These are phyloP conservation scores for Scortum barcoo DNA, from an alignment of 2,113 vertebrate genomes.

Conservation along the genomic window DNA sequence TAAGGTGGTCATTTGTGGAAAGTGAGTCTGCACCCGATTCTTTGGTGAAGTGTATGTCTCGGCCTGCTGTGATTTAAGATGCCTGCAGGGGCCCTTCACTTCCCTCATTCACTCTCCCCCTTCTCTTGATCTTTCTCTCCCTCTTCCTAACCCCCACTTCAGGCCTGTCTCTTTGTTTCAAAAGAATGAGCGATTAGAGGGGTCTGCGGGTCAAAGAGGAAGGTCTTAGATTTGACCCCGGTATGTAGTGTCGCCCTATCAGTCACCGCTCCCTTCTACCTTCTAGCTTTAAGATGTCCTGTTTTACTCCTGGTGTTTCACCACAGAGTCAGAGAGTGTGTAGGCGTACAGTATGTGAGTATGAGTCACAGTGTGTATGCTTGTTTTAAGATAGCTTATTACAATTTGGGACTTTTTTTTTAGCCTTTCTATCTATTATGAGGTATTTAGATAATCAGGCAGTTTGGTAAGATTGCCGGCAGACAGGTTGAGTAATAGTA, in stretches of 20 bases:
- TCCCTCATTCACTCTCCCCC: conserved; percentile 35
- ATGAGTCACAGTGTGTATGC: background rate
- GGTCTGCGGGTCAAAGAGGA: conserved; percentile 58
- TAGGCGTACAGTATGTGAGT: conserved; percentile 4
- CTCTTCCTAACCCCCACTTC: conserved; percentile 41
- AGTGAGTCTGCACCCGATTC: conserved; percentile 59
- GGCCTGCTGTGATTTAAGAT: conserved; percentile 76
- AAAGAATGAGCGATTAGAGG: conserved; percentile 65
- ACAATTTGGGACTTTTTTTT: background rate
- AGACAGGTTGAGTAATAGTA: too few relatives aligned
- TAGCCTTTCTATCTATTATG: background rate
- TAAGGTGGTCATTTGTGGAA: conserved; percentile 48
- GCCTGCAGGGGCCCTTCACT: conserved; percentile 63
- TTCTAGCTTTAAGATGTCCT: conserved; percentile 1
- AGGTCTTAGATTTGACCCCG: conserved; percentile 63
- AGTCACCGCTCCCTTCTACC: conserved; percentile 16
- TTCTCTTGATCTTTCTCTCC: conserved; percentile 56
- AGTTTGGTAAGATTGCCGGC: background rate
- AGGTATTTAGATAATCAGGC: background rate
- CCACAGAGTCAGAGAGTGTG: background rate
- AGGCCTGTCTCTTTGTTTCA: conserved; percentile 55
- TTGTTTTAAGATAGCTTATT: background rate
- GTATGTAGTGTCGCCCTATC: conserved; percentile 57
- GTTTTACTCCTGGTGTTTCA: background rate
- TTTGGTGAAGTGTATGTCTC: conserved; percentile 67